Evolutionary conservation across 2,797 vertebrate species (phyloP), one percentile per base, ranked within the genome.

Genomic region (Eurystomus glaucurus): DNA sequence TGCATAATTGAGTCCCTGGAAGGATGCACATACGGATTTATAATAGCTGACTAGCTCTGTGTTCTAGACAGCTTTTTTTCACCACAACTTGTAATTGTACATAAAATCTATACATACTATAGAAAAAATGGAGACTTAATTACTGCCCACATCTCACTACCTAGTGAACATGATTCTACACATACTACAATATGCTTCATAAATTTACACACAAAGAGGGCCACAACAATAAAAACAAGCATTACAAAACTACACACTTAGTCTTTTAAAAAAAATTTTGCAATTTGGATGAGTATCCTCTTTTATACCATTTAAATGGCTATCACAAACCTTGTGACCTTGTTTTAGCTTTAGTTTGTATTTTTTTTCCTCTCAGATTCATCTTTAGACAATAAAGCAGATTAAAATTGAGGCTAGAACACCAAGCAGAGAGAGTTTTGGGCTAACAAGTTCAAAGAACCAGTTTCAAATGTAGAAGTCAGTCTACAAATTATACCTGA

Each of bases 171-270:
- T 9, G 4, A 35, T 25, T 33, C 26, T 52, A 31, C n/a, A 29
- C 54, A 14, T 6, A 62, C 28, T 43, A 37, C 75, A 43, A 9
- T 1, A 4, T 4, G 4, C 14, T 52, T 37, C n/a, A 28, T 8
- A 70, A n/a, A 17, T 5, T 31, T 37, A 29, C 33, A 5, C 9
- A 61, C 1, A 0, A 65, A 46, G 21, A 37, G 3, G 1, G 1
- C 31, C 35, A 35, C 35, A 35, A 35, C 35, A 35, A 35, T 41
- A 41, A 41, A 41, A 41, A 41, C 41, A 35, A 35, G 10, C 23
- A 8, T 17, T 37, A 76, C 39, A 41, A 50, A 82, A 23, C 20
- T 20, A 70, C n/a, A 57, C 14, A 9, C 31, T 64, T 57, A 3
- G 41, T 28, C 0, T 45, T 76, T 43, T 58, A 2, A 1, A 15